Evolutionary conservation across 1,140 invertebrate species (phyloP), one percentile per base, ranked within the genome.

Genomic region (Sycophila sp.): DNA sequence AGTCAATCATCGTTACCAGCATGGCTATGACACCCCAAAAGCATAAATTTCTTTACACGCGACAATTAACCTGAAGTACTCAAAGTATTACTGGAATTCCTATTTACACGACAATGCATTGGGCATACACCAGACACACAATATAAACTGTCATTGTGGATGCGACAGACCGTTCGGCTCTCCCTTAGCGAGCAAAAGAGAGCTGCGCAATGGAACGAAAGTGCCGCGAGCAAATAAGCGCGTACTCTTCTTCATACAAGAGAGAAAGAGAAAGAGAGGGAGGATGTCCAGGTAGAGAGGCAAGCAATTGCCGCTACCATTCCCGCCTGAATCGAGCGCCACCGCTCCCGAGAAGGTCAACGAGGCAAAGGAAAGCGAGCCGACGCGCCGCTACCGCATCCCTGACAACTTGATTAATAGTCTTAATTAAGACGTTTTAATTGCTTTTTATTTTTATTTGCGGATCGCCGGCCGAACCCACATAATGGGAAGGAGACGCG

Each of bases 371-470:
- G 73, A 78, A 77, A 79, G 74, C 77, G 75, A 82, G 78, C 74
- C 66, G 74, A 11, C 24, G 11, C 51, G 26, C 7, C 19, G 53
- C 62, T 53, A 36, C 59, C 72, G 73, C 78, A 69, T 78, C 77
- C 79, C 75, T 80, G 81, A 83, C 81, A 81, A 78, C 79, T 82
- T 84, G 81, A 85, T 84, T 85, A 85, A 85, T 85, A 83, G 83
- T 81, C 79, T 85, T 84, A 85, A 85, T 85, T 85, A 85, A 85
- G 83, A 84, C 81, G 81, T 85, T 70, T 85, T 85, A 85, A 84
- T 84, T 84, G 81, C 76, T 83, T 82, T 78, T 84, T 83, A 84
- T 82, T 84, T 85, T 84, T 85, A 83, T 83, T 81, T 78, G 28
- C 59, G 49, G 64, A 63, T 1, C 0, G 13, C 19, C n/a, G n/a